A percentile compares a stretch with the other conserved stretches of the same genome.
Conservation (phyloP, 2,888 invertebrate species). For the Ennomos quercinarius region DNA sequence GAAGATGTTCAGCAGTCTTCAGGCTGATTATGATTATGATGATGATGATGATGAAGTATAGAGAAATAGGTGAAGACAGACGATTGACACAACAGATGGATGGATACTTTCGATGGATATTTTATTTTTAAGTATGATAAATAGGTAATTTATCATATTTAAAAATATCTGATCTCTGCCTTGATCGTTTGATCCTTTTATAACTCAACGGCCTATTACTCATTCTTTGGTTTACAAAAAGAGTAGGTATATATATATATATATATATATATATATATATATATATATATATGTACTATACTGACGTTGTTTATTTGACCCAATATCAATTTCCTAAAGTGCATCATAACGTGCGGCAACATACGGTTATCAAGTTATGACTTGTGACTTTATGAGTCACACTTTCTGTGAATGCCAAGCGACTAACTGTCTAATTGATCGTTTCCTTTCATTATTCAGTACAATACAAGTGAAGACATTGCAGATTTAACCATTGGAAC, state of each 20-base stretch:
- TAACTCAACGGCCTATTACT: constrained; percentile 8
- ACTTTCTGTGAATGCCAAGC: constrained; percentile 11
- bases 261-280: too few relatives aligned
- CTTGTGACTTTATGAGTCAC: constrained; percentile 15
- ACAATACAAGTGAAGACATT: constrained; percentile 1
- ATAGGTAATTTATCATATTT: too few relatives aligned
- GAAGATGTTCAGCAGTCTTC: too few relatives aligned
- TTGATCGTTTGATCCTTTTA: not conserved
- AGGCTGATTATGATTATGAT: too few relatives aligned
- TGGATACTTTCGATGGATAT: too few relatives aligned
- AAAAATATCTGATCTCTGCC: too few relatives aligned
- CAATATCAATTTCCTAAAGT: constrained; percentile 35
- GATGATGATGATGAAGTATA: too few relatives aligned
- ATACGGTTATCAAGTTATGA: constrained; percentile 10
- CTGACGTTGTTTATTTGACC: constrained; percentile 29
- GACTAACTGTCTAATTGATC: constrained; percentile 19
- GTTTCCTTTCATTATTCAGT: constrained; percentile 7
- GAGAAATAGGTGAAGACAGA: too few relatives aligned
- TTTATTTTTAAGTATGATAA: too few relatives aligned
- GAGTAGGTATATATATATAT: too few relatives aligned
- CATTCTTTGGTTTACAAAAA: constrained; percentile 13
- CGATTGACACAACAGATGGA: too few relatives aligned
- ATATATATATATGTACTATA: too few relatives aligned
- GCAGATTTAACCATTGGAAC: not conserved
- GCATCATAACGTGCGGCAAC: constrained; percentile 9